Conservation (phyloP, 2,888 invertebrate genomes). For the Escarpia spicata region DNA sequence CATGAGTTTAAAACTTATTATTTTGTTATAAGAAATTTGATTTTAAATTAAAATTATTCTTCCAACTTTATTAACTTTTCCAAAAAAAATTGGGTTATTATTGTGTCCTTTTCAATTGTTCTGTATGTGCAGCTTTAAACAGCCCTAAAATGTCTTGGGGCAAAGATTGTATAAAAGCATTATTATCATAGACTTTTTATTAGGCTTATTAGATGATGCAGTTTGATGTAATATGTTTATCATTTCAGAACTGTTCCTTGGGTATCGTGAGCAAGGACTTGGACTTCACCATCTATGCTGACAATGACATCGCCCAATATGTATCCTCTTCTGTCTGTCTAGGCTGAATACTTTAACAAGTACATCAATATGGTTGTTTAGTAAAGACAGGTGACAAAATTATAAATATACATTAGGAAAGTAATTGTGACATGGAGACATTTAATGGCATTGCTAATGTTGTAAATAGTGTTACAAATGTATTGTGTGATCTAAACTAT, state of each 20-base stretch:
- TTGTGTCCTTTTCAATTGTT: too few relatives aligned
- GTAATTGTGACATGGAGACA: background rate
- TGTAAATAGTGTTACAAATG: background rate
- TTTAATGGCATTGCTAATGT: background rate
- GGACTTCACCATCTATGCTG: constrained; percentile 82
- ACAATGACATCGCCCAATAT: constrained; percentile 74
- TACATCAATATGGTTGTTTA: background rate
- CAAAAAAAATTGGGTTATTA: too few relatives aligned
- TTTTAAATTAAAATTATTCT: too few relatives aligned
- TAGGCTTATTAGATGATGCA: background rate
- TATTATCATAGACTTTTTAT: background rate
- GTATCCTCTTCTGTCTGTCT: constrained; percentile 55
- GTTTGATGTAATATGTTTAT: background rate
- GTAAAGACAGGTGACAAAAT: background rate
- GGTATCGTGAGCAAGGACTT: constrained; percentile 89
- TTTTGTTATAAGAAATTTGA: too few relatives aligned
- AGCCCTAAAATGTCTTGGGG: too few relatives aligned
- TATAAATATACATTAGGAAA: background rate
- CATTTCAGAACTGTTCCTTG: constrained; percentile 85
- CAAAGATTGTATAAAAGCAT: background rate
- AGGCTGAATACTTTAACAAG: background rate
- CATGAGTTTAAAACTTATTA: too few relatives aligned
- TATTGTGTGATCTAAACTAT: too few relatives aligned
- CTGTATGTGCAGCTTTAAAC: too few relatives aligned
- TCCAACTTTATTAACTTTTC: too few relatives aligned